Conservation (phyloP, 2,113 vertebrate genomes). For the Rhinogobius similis region DNA sequence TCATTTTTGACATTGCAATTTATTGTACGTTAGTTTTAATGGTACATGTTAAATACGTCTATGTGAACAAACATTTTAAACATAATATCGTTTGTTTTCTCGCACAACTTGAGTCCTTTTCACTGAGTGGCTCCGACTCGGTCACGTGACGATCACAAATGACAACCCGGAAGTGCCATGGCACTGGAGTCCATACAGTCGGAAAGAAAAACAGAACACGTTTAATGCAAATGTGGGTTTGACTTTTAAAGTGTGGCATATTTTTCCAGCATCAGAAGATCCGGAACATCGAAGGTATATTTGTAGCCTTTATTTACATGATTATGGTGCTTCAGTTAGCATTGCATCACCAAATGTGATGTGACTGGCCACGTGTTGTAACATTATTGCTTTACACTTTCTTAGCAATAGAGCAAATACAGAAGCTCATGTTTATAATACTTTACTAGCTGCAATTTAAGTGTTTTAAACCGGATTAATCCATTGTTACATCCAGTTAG, state of each 20-base stretch:
- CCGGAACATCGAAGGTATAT: slow-evolving; percentile 32
- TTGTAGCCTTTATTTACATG: not conserved
- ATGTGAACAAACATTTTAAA: not conserved
- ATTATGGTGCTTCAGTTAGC: not conserved
- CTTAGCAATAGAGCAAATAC: not conserved
- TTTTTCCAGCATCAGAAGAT: not conserved
- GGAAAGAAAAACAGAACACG: slow-evolving; percentile 5
- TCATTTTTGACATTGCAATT: not conserved
- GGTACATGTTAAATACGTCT: not conserved
- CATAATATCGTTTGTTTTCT: not conserved
- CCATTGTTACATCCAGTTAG: not conserved
- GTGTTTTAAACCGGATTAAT: not conserved
- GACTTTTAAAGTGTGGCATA: slow-evolving; percentile 1
- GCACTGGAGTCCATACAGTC: slow-evolving; percentile 28
- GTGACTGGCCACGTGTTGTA: slow-evolving; percentile 55
- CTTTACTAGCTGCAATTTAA: not conserved
- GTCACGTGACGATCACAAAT: not conserved
- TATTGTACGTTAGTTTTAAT: not conserved
- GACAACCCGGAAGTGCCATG: slow-evolving; percentile 59
- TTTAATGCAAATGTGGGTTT: not conserved
- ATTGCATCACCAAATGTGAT: not conserved
- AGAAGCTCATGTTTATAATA: not conserved
- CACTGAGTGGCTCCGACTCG: slow-evolving; percentile 18
- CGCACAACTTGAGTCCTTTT: not conserved
- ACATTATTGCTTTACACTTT: not conserved